phyloP scores from a whole-genome alignment of 2,888 invertebrate genomes.

The Mactromeris polynyma region DNA sequence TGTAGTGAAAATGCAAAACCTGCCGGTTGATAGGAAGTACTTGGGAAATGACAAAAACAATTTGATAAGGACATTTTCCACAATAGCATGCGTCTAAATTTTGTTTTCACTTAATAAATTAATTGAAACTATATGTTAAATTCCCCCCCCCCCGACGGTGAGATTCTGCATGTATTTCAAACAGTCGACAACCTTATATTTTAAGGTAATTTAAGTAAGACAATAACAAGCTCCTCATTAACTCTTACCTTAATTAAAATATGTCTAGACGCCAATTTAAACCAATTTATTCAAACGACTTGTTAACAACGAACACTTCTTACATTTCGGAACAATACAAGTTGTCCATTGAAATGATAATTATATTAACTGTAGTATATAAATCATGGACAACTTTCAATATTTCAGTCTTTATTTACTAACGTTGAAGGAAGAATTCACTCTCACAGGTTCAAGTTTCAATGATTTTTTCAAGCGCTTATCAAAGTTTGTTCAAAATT shows the following conservation, averaged over 20 bases:
- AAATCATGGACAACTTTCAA: constrained; percentile 10
- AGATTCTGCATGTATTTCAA: neutral
- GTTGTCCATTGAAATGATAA: neutral
- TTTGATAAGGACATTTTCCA: neutral
- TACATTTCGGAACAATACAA: neutral
- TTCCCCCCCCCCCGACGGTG: neutral
- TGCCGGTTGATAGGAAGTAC: neutral
- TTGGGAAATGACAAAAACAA: neutral
- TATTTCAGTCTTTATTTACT: neutral
- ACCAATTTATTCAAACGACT: neutral
- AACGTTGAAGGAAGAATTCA: neutral
- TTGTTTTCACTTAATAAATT: neutral
- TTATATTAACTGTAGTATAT: neutral
- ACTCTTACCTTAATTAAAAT: constrained; percentile 11
- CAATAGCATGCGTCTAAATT: too few relatives aligned
- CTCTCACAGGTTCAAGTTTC: neutral
- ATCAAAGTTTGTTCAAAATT: constrained; percentile 10
- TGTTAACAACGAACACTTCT: constrained; percentile 9
- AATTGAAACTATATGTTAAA: neutral
- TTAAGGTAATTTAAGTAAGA: neutral
- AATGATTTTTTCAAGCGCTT: neutral
- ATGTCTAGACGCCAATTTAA: constrained; percentile 3
- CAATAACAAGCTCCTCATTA: neutral
- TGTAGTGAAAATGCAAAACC: neutral
- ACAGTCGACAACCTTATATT: neutral